Evolutionary conservation across 2,797 vertebrate species (phyloP).

Genomic region (Chaunax sp.): DNA sequence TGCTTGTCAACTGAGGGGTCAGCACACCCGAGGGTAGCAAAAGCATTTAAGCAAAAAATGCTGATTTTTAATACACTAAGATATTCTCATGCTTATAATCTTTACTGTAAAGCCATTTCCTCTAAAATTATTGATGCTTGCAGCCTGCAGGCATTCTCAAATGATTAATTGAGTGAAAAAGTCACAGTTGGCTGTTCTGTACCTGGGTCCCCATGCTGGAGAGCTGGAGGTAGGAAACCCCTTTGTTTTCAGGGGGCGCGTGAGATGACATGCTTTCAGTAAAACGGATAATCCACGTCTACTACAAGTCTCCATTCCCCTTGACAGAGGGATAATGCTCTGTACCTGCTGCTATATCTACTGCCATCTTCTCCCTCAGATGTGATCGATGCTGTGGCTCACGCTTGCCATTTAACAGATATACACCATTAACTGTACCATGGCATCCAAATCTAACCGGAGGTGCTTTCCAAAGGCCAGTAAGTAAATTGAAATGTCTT

Average conservation of each 20-base stretch:
- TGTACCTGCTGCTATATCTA: conserved; percentile 72
- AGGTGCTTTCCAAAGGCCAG: conserved; percentile 77
- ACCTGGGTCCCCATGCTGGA: conserved; percentile 8
- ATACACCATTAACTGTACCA: conserved; percentile 76
- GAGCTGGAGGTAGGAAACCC: conserved; percentile 31
- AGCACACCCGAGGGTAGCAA: conserved; percentile 38
- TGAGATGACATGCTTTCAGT: conserved; percentile 31
- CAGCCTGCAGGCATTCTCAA: conserved; percentile 38
- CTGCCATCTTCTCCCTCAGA: conserved; percentile 65
- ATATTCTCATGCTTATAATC: conserved; percentile 45
- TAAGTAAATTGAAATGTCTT: conserved; percentile 79
- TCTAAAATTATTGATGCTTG: conserved; percentile 52
- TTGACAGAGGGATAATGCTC: conserved; percentile 71
- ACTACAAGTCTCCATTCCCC: conserved; percentile 61
- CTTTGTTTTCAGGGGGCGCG: conserved; percentile 55
- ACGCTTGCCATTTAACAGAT: conserved; percentile 79
- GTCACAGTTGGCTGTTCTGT: conserved; percentile 50
- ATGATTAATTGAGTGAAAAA: conserved; percentile 60
- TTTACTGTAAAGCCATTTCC: conserved; percentile 46
- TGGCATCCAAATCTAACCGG: conserved; percentile 70
- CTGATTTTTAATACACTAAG: conserved; percentile 50
- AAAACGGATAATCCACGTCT: conserved; percentile 70
- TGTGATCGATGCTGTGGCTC: conserved; percentile 68
- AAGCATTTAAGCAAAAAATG: conserved; percentile 53
- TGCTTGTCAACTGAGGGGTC: conserved; percentile 42